phyloP scores from a whole-genome alignment of 2,888 invertebrate genomes.

The Drosophila aldrichi region DNA sequence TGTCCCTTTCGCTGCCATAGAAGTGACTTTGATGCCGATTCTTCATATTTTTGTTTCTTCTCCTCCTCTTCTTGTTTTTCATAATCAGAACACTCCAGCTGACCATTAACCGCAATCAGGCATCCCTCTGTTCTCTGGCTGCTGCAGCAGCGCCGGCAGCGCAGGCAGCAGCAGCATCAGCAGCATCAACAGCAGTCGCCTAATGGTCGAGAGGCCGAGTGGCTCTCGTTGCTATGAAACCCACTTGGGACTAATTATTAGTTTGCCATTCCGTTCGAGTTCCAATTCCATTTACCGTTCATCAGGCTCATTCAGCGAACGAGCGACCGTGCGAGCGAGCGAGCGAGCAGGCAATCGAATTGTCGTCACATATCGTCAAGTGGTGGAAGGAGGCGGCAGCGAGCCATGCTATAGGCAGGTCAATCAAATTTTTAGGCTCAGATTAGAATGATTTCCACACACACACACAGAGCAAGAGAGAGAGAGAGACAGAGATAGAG shows the following conservation, averaged over 20 bases:
- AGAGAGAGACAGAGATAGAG: no score
- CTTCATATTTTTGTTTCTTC: not conserved
- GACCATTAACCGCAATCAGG: slow-evolving; percentile 55
- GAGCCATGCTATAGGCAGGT: slow-evolving; percentile 40
- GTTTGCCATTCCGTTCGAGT: slow-evolving; percentile 49
- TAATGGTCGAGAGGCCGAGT: slow-evolving; percentile 43
- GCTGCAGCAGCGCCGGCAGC: slow-evolving; percentile 4
- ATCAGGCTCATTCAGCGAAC: slow-evolving; percentile 18
- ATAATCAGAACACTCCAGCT: slow-evolving; percentile 53
- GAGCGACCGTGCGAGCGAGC: not conserved
- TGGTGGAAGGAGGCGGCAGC: slow-evolving; percentile 3
- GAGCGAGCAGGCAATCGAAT: slow-evolving; percentile 18
- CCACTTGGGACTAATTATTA: slow-evolving; percentile 80
- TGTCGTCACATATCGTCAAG: slow-evolving; percentile 64
- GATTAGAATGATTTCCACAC: slow-evolving; percentile 63
- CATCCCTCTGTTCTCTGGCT: not conserved
- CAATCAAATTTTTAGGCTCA: slow-evolving; percentile 75
- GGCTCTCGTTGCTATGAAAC: slow-evolving; percentile 68
- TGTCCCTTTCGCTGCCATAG: not conserved
- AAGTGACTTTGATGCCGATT: not conserved
- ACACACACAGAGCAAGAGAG: not conserved
- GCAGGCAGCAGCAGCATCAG: not conserved
- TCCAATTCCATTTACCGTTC: slow-evolving; percentile 47
- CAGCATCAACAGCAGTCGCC: slow-evolving; percentile 17
- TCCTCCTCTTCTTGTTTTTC: slow-evolving; percentile 24